Percentiles rank a stretch among this genome's conserved stretches.
Conservation (phyloP, 2,113 vertebrate species). For the Syngnathus floridae region DNA sequence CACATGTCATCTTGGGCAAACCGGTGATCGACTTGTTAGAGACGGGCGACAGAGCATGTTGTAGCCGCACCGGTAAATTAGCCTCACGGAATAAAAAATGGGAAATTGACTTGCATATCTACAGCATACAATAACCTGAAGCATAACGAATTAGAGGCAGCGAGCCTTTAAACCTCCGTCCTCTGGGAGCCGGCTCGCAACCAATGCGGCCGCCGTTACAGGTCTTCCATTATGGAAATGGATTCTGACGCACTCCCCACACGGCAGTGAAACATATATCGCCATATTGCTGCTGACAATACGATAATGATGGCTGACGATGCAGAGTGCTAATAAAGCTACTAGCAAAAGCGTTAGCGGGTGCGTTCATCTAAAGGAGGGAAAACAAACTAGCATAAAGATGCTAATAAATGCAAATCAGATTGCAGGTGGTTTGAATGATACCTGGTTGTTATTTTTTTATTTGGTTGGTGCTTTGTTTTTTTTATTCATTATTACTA, state of each 20-base stretch:
- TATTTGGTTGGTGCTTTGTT: not conserved
- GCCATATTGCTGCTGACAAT: not conserved
- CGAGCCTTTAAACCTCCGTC: not conserved
- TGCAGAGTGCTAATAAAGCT: not conserved
- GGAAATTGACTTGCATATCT: not conserved
- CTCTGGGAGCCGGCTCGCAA: not conserved
- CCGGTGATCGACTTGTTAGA: not conserved
- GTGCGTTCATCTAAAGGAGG: not conserved
- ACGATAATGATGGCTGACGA: not conserved
- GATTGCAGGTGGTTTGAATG: not conserved
- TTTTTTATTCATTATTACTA: too few species aligned
- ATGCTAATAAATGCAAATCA: not conserved
- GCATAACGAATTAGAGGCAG: not conserved
- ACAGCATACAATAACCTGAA: not conserved
- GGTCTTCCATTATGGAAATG: slow-evolving; percentile 1
- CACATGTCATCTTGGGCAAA: not conserved
- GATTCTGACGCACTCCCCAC: not conserved
- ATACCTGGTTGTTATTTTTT: not conserved
- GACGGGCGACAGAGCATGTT: not conserved
- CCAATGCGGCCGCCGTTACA: not conserved
- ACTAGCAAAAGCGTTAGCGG: not conserved
- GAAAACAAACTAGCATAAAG: not conserved
- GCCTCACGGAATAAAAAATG: not conserved
- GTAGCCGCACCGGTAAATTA: not conserved
- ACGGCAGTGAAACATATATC: not conserved